phyloP scores from a whole-genome alignment of 1,140 invertebrate genomes.

The Cherax destructor region DNA sequence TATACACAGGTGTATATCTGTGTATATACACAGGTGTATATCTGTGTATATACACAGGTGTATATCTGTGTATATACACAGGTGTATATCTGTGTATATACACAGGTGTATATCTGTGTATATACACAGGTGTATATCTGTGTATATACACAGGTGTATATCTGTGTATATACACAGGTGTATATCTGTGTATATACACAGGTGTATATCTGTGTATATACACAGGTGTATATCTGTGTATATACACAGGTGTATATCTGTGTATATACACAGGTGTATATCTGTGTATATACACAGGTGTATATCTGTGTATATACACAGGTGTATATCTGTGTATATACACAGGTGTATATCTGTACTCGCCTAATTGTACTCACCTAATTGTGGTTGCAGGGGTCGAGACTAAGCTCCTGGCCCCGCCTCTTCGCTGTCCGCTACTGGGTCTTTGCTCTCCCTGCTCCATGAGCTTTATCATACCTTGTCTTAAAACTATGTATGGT shows the following conservation, averaged over 20 bases:
- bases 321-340: too few species aligned
- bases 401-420: too few species aligned
- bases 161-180: background rate
- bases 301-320: constrained; percentile 50
- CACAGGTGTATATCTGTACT: too few species aligned
- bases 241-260: constrained; percentile 14
- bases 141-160: constrained; percentile 23
- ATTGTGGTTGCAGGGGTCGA: too few species aligned
- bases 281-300: constrained; percentile 11
- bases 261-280: constrained; percentile 20
- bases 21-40: too few species aligned
- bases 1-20: background rate
- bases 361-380: too few species aligned
- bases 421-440: too few species aligned
- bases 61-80: constrained; percentile 21
- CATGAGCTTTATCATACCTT: too few species aligned
- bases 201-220: constrained; percentile 19
- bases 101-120: background rate
- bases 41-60: too few species aligned
- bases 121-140: constrained; percentile 8
- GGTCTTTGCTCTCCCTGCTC: too few species aligned
- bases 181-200: background rate
- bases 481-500: too few species aligned
- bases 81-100: too few species aligned
- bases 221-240: constrained; percentile 7